Evolutionary conservation across 2,797 vertebrate genomes (phyloP), one percentile per base, ranked within the genome.

Genomic region (Kryptopterus vitreolus): DNA sequence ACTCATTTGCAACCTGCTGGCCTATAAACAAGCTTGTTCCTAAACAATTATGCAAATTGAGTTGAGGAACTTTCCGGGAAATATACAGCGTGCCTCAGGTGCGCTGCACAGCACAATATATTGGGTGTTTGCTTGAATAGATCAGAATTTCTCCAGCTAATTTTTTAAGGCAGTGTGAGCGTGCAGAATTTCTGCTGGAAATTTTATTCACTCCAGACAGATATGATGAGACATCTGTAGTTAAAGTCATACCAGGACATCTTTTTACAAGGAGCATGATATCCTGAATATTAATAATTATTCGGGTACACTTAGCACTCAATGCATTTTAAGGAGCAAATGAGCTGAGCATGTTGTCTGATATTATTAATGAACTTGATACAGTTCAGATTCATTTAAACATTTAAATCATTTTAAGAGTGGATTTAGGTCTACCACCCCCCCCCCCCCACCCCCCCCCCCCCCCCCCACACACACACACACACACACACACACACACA

Each of bases 21-120:
- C 81, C 78, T 84, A 78, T 80, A 80, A 82, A 86, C 80, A 86
- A 80, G 74, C 80, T 68, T n/a, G 62, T 72, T 86, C 76, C 70
- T 83, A 76, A 75, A 82, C 82, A 82, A 77, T 83, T 83, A 81
- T 82, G 80, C 74, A 85, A 63, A 83, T 80, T 77, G 43, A 31
- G 62, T 76, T 61, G 35, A 68, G 62, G 78, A 85, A 68, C 53
- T 79, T 82, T 85, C 46, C 24, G 46, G 76, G 53, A 76, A 83
- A 63, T 58, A 53, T 59, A 55, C 10, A 22, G 61, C 70, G 55
- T 78, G 61, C 77, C 65, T 33, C 81, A 79, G 79, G 62, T 73
- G 73, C 48, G 57, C 69, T 65, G 61, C 70, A 68, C 52, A 50
- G 43, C 43, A 38, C 24, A 69, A 75, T 55, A 69, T 73, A 62